Base-by-base conservation (phyloP, 2,797 vertebrate species). In the Carduelis carduelis region DNA sequence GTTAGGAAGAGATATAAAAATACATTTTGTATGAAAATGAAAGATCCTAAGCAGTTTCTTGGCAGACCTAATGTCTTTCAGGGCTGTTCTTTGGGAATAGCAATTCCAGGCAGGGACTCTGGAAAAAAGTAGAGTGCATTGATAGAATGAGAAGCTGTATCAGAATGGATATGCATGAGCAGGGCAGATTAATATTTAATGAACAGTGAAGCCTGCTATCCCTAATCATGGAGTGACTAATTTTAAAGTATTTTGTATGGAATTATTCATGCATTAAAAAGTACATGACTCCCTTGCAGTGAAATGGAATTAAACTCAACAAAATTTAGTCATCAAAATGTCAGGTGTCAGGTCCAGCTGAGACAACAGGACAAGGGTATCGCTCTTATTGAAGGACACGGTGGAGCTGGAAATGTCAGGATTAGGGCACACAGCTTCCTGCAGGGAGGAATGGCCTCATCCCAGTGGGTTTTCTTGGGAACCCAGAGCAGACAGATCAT, bases 161-260 rank as follows among this genome's bases (percentile, higher is more conserved):
- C 49, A 75, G 71, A 69, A 83, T 91, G 87, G 95, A 78, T 95
- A 84, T 91, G 80, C 70, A 82, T 59, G 83, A 97, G 59, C 43
- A 1, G 4, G 55, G 55, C 59, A 76, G 88, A 94, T 97, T 90
- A 97, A 95, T 95, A 82, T 93, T 97, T 96, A 93, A 95, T 84
- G 77, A 94, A 59, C 24, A 93, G 30, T 41, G 76, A 91, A 95
- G 89, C 39, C 87, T 93, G 76, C 87, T 94, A 56, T 93, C 87
- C 72, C 91, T 95, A 95, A 97, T 91, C 79, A 90, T 30, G 20
- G 79, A 87, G 90, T 83, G 96, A 70, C 79, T 94, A 74, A 95
- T 96, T 95, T 96, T 50, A 34, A 92, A 81, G 53, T 80, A 41
- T 95, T 93, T 93, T 80, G 39, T 71, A 90, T 83, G 89, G 69